Percentiles rank a stretch among this genome's conserved stretches.
phyloP scores from a whole-genome alignment of 2,888 invertebrate genomes.

The Monoplex corrugatus region DNA sequence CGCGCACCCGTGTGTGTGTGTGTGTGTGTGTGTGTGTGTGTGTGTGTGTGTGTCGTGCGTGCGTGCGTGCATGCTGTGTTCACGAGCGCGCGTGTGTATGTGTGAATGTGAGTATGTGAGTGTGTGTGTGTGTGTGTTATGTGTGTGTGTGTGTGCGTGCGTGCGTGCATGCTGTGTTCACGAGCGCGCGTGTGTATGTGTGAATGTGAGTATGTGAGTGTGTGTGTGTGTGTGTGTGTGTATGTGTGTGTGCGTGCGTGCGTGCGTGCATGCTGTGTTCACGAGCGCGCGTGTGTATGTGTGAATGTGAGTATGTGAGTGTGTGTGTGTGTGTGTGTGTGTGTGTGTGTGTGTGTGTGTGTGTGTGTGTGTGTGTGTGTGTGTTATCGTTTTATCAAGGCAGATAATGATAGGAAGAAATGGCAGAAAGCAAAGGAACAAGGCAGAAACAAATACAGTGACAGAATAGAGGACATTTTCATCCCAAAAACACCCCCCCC shows the following conservation, averaged over 20 bases:
- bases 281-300: not conserved
- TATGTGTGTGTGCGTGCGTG: not conserved
- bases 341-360: slow-evolving; percentile 34
- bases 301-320: not conserved
- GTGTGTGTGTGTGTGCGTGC: slow-evolving; percentile 22
- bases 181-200: not conserved
- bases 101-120: not conserved
- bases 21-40: too few relatives aligned
- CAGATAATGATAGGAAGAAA: too few relatives aligned
- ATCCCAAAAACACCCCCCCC: too few relatives aligned
- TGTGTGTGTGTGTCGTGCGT: not conserved
- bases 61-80: too few relatives aligned
- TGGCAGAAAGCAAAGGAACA: too few relatives aligned
- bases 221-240: not conserved
- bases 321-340: slow-evolving; percentile 37
- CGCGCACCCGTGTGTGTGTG: too few relatives aligned
- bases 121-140: slow-evolving; percentile 28
- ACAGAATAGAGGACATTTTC: too few relatives aligned
- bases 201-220: not conserved
- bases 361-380: slow-evolving; percentile 35
- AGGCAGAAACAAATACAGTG: too few relatives aligned
- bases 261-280: not conserved
- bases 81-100: too few relatives aligned
- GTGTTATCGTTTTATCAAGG: too few relatives aligned
- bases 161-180: not conserved